Evolutionary conservation across 2,888 invertebrate species (phyloP).

Genomic region (Drosophila lacicola): DNA sequence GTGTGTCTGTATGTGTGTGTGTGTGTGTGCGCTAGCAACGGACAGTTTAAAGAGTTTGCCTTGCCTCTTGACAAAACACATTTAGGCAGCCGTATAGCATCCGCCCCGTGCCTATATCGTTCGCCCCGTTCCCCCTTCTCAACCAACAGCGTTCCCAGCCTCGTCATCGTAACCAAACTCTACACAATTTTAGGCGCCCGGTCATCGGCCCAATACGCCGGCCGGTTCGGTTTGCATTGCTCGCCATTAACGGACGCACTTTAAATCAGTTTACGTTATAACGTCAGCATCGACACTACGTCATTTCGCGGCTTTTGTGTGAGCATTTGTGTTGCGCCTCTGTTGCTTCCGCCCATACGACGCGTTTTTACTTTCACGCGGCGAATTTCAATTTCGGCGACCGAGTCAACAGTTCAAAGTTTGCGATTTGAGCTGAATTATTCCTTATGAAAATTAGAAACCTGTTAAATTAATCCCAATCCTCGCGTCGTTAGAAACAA

Average conservation of each 20-base stretch:
- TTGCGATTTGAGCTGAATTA: not conserved
- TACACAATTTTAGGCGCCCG: constrained; percentile 75
- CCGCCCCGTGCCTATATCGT: constrained; percentile 15
- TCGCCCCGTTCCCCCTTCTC: not conserved
- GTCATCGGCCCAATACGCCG: constrained; percentile 47
- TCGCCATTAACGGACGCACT: constrained; percentile 63
- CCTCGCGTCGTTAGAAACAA: not conserved
- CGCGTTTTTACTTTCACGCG: constrained; percentile 56
- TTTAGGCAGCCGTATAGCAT: constrained; percentile 54
- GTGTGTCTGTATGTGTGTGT: constrained; percentile 25
- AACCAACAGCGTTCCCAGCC: not conserved
- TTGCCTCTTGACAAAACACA: constrained; percentile 48
- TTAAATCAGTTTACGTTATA: constrained; percentile 77
- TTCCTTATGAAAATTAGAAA: not conserved
- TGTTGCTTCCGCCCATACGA: constrained; percentile 8
- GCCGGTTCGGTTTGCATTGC: constrained; percentile 34
- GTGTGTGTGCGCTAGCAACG: constrained; percentile 29
- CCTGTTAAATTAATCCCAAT: not conserved
- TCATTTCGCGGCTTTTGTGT: constrained; percentile 33
- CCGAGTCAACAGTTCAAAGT: constrained; percentile 6
- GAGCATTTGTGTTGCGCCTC: constrained; percentile 17
- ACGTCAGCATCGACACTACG: constrained; percentile 73
- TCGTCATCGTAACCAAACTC: constrained; percentile 69
- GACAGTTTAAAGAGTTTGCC: constrained; percentile 69
- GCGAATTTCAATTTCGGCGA: constrained; percentile 37